phyloP scores from a whole-genome alignment of 2,888 invertebrate species.

The Galerucella nymphaeae region DNA sequence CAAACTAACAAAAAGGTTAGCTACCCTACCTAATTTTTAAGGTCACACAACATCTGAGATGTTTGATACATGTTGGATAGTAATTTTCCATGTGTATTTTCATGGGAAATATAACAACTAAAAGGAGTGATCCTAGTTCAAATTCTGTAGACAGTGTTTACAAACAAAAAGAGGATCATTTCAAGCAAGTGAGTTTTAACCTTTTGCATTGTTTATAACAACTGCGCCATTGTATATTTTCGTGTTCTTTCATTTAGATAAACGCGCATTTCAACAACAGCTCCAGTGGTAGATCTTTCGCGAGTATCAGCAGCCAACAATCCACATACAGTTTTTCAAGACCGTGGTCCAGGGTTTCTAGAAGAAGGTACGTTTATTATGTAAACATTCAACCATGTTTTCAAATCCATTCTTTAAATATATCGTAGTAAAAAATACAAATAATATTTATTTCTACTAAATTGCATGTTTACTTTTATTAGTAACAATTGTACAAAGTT shows the following conservation, averaged over 20 bases:
- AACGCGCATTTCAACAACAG: slow-evolving; percentile 71
- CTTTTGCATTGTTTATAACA: slow-evolving; percentile 54
- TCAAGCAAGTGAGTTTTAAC: slow-evolving; percentile 56
- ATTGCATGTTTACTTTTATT: slow-evolving; percentile 1
- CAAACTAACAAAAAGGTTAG: slow-evolving; percentile 55
- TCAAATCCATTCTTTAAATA: not conserved
- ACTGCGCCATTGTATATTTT: slow-evolving; percentile 58
- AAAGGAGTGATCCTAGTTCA: slow-evolving; percentile 51
- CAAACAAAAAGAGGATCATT: slow-evolving; percentile 55
- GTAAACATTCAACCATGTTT: slow-evolving; percentile 15
- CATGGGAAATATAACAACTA: slow-evolving; percentile 63
- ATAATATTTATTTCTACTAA: not conserved
- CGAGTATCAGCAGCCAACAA: slow-evolving; percentile 71
- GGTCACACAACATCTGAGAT: slow-evolving; percentile 58
- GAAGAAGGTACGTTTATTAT: slow-evolving; percentile 69
- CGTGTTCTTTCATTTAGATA: slow-evolving; percentile 62
- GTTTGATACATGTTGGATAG: slow-evolving; percentile 48
- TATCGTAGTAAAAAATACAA: not conserved
- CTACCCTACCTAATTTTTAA: slow-evolving; percentile 57
- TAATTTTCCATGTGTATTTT: slow-evolving; percentile 50
- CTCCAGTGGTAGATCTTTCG: slow-evolving; percentile 72
- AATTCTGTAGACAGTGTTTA: slow-evolving; percentile 56
- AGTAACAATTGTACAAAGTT: not conserved
- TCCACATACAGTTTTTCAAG: slow-evolving; percentile 72
- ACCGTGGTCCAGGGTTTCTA: slow-evolving; percentile 75